Evolutionary conservation across 2,888 invertebrate species (phyloP).

Genomic region (Trichopria drosophilae): DNA sequence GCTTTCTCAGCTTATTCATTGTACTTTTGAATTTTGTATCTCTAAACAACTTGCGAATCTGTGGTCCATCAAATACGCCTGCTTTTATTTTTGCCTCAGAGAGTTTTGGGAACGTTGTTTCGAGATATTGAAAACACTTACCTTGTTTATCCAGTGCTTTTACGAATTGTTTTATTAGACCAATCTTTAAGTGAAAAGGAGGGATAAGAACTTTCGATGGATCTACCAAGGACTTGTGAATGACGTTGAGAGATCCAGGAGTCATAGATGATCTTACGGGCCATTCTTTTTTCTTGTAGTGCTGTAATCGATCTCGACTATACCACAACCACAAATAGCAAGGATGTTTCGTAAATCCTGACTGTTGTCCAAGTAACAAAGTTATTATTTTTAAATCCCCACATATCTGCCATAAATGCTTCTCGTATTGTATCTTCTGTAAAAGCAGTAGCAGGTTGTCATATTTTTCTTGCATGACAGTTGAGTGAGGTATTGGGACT

Average conservation of each 20-base stretch:
- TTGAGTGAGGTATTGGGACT: too few relatives aligned
- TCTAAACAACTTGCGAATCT: slow-evolving; percentile 31
- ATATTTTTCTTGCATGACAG: slow-evolving; percentile 36
- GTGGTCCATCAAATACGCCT: slow-evolving; percentile 22
- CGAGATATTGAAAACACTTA: slow-evolving; percentile 6
- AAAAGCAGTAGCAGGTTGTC: slow-evolving; percentile 27
- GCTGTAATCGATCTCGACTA: too few relatives aligned
- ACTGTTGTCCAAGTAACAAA: too few relatives aligned
- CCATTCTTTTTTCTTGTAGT: slow-evolving; percentile 35
- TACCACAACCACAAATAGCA: too few relatives aligned
- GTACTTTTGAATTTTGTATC: slow-evolving; percentile 28
- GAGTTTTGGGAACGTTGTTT: slow-evolving; percentile 18
- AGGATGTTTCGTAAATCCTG: too few relatives aligned
- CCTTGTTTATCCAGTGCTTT: slow-evolving; percentile 19
- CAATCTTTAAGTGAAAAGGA: slow-evolving; percentile 37
- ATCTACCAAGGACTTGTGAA: slow-evolving; percentile 10
- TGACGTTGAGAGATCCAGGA: slow-evolving; percentile 19
- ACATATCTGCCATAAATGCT: slow-evolving; percentile 34
- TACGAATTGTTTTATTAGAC: too few relatives aligned
- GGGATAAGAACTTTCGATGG: slow-evolving; percentile 17
- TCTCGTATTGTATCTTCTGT: slow-evolving; percentile 31
- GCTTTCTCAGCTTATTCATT: slow-evolving; percentile 22
- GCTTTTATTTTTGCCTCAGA: slow-evolving; percentile 27
- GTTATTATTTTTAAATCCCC: slow-evolving; percentile 37
- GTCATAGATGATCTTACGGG: not conserved